Base-by-base conservation (phyloP, 2,113 vertebrate genomes). In the Chloroceryle aenea region DNA sequence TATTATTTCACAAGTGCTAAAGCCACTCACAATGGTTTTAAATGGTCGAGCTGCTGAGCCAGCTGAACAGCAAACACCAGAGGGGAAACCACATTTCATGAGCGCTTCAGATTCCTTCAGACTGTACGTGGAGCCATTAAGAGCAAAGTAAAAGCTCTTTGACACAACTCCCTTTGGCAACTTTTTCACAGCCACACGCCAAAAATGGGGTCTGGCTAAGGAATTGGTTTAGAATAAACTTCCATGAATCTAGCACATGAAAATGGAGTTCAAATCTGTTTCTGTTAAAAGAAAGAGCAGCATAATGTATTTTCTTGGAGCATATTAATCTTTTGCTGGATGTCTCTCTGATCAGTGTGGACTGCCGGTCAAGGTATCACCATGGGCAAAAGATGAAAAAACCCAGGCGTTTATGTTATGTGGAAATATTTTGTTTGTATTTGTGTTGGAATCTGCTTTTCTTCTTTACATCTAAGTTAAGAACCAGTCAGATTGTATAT, bases 61-160 rank as follows among this genome's bases (percentile, higher is more conserved):
- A 96, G 96, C 93, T 92, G 96, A 96, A 96, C 96, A 96, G 95
- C 92, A 96, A 94, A 96, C 95, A 97, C 88, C 96, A 96, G 95
- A 94, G 80, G 96, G 88, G 77, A 96, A 96, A 94, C 90, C 93
- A 87, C 96, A 96, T 96, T 96, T 95, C 1, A 62, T 73, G 96
- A 96, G 73, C 66, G 38, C 73, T 94, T 95, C 80, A 62, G 94
- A 96, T 96, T 92, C 93, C 96, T 96, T 85, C 92, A 89, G 73
- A 86, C 83, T 61, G 40, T 82, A 92, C 3, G 7, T 85, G 94
- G 42, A 93, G 69, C 90, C 90, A 76, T 85, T 68, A 82, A 36
- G 84, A 78, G 80, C 73, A 92, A 69, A 89, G 88, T n/a, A 90
- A 95, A 92, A 92, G 73, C 83, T 88, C 92, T 94, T 91, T 91